A percentile compares a stretch with the other conserved stretches of the same genome.
Conservation (phyloP, 2,797 vertebrate species). For the Schizopygopsis pylzovi region DNA sequence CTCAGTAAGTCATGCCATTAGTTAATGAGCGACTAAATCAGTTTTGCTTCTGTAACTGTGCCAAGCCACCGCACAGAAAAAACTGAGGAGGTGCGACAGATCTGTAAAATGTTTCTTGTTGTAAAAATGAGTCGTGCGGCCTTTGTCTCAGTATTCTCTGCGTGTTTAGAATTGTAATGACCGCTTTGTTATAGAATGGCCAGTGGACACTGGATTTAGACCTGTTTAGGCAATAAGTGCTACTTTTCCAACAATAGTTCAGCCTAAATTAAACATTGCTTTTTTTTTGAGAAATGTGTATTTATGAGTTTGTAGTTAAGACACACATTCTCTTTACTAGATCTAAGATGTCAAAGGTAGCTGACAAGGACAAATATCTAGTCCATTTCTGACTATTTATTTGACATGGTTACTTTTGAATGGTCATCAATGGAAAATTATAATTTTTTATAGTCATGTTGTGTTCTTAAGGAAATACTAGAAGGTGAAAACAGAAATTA, state of each 20-base stretch:
- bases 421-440: not conserved
- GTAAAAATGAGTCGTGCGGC: not conserved
- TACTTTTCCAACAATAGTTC: conserved; percentile 10
- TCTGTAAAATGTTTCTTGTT: conserved; percentile 2
- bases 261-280: not conserved
- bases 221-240: not conserved
- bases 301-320: conserved; percentile 4
- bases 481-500: not conserved
- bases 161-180: conserved; percentile 29
- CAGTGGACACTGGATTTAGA: conserved; percentile 10
- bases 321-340: not conserved
- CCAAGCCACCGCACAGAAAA: not conserved
- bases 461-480: not conserved
- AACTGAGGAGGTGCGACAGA: not conserved
- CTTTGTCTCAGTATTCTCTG: conserved; percentile 29
- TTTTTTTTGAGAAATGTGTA: not conserved
- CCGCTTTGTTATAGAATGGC: conserved; percentile 16
- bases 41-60: conserved; percentile 28
- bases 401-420: not conserved
- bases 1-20: conserved; percentile 12
- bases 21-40: conserved; percentile 49
- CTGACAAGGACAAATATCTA: not conserved
- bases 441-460: not conserved
- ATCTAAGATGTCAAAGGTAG: not conserved
- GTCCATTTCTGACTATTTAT: not conserved